Base-by-base conservation (phyloP, 2,113 vertebrate genomes). In the Potamarius usumacintae region DNA sequence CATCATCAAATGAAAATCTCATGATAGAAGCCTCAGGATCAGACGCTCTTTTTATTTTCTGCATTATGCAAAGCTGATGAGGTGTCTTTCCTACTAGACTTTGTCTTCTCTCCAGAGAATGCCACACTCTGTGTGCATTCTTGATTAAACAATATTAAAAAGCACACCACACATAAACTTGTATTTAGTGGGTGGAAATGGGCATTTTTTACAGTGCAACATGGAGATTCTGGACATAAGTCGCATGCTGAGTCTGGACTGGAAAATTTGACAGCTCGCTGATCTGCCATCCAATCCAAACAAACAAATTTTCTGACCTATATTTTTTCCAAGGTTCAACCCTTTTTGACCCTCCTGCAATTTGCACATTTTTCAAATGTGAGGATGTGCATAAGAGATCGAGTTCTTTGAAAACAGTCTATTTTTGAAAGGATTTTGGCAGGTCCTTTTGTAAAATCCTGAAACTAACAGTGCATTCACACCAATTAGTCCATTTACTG, bases 21-120 rank as follows among this genome's bases (percentile, higher is more conserved):
- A 62, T 48, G 57, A 82, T 11, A 82, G 79, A 83, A 83, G 48
- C 55, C 50, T 78, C 48, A 83, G 57, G 81, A 87, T 87, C 86
- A 87, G 69, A 87, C 72, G 7, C 5, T 63, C 7, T 65, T 71
- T 82, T 79, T 74, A n/a, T 50, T 83, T 30, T 20, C 10, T 7
- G 12, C 71, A 80, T 78, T 89, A 77, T 83, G 79, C 81, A 85
- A 67, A 69, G 30, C 8, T 83, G 27, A 57, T 83, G 85, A 27
- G 48, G 14, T 14, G 34, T 7, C 57, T 67, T 82, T 86, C 86
- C 79, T 20, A 10, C 48, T 52, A 60, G 52, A 50, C 57, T 83
- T 74, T 74, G 53, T 27, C 53, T 58, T 52, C 50, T 57, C 22
- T 83, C 42, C 25, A 50, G 30, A 30, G 25, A 79, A 27, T 25